Percentiles rank a stretch among this genome's conserved stretches.
Evolutionary conservation across 2,113 vertebrate species (phyloP).

Genomic region (Vulpes ferrilata): DNA sequence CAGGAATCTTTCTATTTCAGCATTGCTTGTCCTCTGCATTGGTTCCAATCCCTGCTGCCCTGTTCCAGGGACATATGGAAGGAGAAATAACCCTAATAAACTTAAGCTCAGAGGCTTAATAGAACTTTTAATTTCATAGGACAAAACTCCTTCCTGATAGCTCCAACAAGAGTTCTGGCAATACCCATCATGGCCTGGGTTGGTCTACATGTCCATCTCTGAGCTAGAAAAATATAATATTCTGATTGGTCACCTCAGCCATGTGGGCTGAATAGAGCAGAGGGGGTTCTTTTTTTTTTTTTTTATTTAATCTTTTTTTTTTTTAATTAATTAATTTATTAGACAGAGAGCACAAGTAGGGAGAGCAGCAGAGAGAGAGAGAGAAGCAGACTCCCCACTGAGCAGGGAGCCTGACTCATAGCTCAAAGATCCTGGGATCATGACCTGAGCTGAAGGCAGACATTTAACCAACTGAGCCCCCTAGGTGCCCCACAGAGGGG

Average conservation of each 20-base stretch:
- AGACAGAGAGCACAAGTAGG: too few species aligned
- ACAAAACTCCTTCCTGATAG: background rate
- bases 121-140: conserved; percentile 40
- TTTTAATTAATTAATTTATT: too few species aligned
- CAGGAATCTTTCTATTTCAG: background rate
- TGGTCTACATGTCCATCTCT: background rate
- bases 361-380: too few species aligned
- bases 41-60: background rate
- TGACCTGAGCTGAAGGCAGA: too few species aligned
- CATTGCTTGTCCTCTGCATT: background rate
- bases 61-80: background rate
- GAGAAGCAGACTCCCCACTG: too few species aligned
- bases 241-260: background rate
- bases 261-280: background rate
- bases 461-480: too few species aligned
- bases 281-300: background rate
- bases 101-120: background rate
- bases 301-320: too few species aligned
- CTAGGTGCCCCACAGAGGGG: too few species aligned
- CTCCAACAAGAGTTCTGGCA: background rate
- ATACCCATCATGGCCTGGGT: background rate
- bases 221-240: background rate
- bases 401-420: too few species aligned
- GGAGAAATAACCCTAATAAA: background rate
- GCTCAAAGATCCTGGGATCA: too few species aligned